Conservation (phyloP, 2,113 vertebrate genomes). For the Guaruba guarouba region DNA sequence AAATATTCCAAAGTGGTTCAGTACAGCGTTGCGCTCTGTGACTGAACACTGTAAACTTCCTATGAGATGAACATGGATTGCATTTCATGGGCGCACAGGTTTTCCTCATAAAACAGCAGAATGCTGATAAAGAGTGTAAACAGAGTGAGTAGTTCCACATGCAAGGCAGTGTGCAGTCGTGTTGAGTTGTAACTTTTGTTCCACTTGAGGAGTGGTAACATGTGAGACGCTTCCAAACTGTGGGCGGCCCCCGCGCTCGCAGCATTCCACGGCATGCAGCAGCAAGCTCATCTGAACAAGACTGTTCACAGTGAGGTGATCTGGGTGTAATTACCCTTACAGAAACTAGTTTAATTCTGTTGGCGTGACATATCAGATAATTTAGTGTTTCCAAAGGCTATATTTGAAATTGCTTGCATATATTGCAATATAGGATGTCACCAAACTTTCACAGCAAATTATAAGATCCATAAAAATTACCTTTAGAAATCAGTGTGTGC, state of each 20-base stretch:
- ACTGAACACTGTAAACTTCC: neutral
- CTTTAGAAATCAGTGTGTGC: neutral
- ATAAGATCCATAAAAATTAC: neutral
- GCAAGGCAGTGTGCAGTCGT: accelerated
- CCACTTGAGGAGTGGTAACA: neutral
- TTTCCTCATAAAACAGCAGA: neutral
- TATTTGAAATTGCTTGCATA: neutral
- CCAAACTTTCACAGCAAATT: neutral
- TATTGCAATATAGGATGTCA: neutral
- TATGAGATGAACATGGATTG: neutral
- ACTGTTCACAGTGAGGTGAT: neutral
- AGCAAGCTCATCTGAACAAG: neutral
- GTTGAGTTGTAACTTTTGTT: neutral
- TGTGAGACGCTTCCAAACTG: neutral
- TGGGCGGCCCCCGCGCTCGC: accelerated
- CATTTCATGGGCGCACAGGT: neutral
- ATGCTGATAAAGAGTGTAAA: neutral
- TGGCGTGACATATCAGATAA: accelerated
- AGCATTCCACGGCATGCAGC: neutral
- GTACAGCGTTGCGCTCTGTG: neutral
- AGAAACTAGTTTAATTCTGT: neutral
- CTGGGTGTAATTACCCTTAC: neutral
- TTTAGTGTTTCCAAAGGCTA: neutral
- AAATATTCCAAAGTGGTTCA: neutral
- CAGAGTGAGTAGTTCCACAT: neutral